Evolutionary conservation across 2,797 vertebrate species (phyloP), one percentile per base, ranked within the genome.

Genomic region (Masticophis lateralis): DNA sequence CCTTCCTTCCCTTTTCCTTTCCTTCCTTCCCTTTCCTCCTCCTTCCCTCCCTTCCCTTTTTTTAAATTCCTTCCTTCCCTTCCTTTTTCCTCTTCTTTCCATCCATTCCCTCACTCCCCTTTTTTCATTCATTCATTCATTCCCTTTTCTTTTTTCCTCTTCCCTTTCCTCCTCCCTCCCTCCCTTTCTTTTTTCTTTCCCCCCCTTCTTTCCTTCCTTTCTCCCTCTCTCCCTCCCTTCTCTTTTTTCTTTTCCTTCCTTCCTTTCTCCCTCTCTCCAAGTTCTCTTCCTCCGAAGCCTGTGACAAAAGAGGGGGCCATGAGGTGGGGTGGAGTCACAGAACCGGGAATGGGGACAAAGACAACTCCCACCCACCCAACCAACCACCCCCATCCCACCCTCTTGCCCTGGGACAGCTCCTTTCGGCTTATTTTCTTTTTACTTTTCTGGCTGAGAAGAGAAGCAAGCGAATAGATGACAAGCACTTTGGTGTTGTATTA

Each of bases 401-500:
- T 61, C 37, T 57, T 5, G 57, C 74, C 43, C 47, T 22, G 47
- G 25, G 8, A 61, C 43, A 51, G 6, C 13, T 28, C 86, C 2
- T 55, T 22, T 53, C 4, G 0, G 63, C 86, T 89, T 63, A 11
- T 5, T 25, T 53, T 10, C 14, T 43, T 87, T 55, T 22, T 61
- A n/a, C 56, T 37, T 57, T 88, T 51, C 83, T 87, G 87, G 87
- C 93, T 60, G 32, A 89, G 74, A 91, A 87, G 69, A 63, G 57
- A 90, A 93, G 91, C 93, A 87, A 89, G 90, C 51, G 6, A 66
- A 86, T 66, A n/a, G 55, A 61, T 57, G 59, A 55, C 25, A 56
- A 88, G 90, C 87, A 93, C 90, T 89, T 93, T 91, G 87, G 90
- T 74, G 66, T 74, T 37, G n/a, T 74, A 43, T 86, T 66, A 63